Evolutionary conservation across 2,113 vertebrate species (phyloP).

Genomic region (Hymenochirus boettgeri): DNA sequence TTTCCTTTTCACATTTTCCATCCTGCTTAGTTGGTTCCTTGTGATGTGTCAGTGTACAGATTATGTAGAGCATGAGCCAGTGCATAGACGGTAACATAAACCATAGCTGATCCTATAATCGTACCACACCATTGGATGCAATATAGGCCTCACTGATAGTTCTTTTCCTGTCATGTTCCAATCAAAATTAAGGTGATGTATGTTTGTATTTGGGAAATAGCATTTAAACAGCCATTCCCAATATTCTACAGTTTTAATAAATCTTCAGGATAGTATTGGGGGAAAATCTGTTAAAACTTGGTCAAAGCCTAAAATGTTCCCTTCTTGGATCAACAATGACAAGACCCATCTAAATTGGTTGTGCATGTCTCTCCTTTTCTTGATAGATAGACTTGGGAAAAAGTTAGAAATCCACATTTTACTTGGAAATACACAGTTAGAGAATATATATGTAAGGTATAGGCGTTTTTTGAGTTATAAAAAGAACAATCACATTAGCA

Average conservation of each 20-base stretch:
- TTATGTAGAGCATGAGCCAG: too few relatives aligned
- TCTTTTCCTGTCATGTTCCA: too few relatives aligned
- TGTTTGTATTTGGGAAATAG: too few relatives aligned
- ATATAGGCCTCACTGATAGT: too few relatives aligned
- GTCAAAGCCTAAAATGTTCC: slow-evolving; percentile 5
- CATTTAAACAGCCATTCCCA: too few relatives aligned
- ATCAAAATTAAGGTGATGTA: too few relatives aligned
- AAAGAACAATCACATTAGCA: slow-evolving; percentile 16
- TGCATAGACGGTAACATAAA: too few relatives aligned
- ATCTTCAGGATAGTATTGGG: not conserved
- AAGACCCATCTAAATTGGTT: slow-evolving; percentile 6
- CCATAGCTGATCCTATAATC: too few relatives aligned
- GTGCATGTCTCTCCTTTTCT: not conserved
- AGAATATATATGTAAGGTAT: not conserved
- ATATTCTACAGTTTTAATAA: not conserved
- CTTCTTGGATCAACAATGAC: not conserved
- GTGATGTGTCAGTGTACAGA: too few relatives aligned
- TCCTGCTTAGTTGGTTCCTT: too few relatives aligned
- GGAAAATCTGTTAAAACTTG: not conserved
- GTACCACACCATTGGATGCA: too few relatives aligned
- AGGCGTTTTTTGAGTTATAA: not conserved
- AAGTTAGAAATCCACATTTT: slow-evolving; percentile 3
- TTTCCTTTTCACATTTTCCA: too few relatives aligned
- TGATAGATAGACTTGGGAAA: not conserved
- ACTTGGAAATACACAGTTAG: not conserved